phyloP scores from a whole-genome alignment of 2,113 vertebrate species.

The Brachypodius melanocephalos region DNA sequence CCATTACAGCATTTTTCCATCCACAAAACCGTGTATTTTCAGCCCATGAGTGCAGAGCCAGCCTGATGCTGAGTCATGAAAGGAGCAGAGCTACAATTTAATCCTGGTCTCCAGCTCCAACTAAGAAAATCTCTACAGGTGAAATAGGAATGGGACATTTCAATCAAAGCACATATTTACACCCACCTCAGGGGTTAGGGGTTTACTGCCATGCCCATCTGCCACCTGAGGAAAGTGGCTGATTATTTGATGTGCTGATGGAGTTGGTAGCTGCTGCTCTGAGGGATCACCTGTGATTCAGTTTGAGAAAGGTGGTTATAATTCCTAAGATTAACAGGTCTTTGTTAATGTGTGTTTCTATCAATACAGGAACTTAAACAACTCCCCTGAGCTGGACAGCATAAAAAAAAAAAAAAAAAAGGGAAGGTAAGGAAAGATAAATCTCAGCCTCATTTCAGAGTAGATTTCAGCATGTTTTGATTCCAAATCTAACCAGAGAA shows the following conservation, averaged over 20 bases:
- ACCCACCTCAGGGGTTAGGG: background rate
- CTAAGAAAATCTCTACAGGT: background rate
- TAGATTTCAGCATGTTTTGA: background rate
- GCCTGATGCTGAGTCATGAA: background rate
- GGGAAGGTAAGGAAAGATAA: background rate
- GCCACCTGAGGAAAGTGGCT: background rate
- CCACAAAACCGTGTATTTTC: background rate
- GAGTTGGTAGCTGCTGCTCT: background rate
- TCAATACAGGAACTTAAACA: background rate
- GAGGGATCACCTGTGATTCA: background rate
- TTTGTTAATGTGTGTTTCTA: background rate
- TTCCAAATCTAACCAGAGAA: background rate
- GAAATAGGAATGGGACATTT: background rate
- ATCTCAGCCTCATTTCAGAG: background rate
- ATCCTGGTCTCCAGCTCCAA: background rate
- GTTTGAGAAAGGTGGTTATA: background rate
- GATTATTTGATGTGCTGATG: background rate
- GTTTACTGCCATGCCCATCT: background rate
- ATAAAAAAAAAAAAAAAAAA: background rate
- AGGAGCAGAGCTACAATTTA: background rate
- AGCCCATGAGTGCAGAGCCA: background rate
- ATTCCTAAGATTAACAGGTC: background rate
- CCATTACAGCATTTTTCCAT: background rate
- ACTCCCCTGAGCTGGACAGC: background rate
- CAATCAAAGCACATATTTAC: fast-evolving